Conservation (phyloP, 2,113 vertebrate species). For the Pterocles orientalis region DNA sequence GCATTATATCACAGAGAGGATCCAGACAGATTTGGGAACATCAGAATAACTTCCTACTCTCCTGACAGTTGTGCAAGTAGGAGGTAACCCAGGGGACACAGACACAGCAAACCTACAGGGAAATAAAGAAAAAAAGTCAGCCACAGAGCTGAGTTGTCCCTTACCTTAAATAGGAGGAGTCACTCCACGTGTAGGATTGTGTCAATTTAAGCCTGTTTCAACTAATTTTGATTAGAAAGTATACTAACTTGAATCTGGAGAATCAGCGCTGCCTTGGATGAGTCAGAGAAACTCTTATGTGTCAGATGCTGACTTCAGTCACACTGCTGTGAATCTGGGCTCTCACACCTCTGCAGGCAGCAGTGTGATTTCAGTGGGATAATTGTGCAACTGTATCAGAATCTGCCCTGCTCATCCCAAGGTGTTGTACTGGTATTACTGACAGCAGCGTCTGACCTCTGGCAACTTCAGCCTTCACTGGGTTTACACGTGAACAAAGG, state of each 20-base stretch:
- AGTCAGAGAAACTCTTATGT: conserved; percentile 33
- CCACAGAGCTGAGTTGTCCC: background rate
- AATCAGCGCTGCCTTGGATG: background rate
- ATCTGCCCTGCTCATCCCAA: background rate
- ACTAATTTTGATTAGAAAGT: background rate
- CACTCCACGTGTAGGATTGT: background rate
- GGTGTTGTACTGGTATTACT: background rate
- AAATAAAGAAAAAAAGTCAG: background rate
- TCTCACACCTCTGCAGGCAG: conserved; percentile 5
- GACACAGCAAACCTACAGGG: background rate
- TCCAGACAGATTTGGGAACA: background rate
- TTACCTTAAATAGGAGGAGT: background rate
- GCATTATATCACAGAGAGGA: background rate
- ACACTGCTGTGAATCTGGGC: background rate
- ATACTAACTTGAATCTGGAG: background rate
- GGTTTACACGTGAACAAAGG: background rate
- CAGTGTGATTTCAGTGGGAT: background rate
- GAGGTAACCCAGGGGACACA: background rate
- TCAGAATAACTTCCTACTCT: background rate
- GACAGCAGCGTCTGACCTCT: background rate
- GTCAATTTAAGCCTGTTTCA: background rate
- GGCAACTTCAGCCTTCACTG: background rate
- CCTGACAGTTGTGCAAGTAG: background rate
- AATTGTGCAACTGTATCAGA: background rate
- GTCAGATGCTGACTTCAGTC: conserved; percentile 33